Conservation (phyloP, 2,888 invertebrate genomes). For the Cinara cedri region DNA sequence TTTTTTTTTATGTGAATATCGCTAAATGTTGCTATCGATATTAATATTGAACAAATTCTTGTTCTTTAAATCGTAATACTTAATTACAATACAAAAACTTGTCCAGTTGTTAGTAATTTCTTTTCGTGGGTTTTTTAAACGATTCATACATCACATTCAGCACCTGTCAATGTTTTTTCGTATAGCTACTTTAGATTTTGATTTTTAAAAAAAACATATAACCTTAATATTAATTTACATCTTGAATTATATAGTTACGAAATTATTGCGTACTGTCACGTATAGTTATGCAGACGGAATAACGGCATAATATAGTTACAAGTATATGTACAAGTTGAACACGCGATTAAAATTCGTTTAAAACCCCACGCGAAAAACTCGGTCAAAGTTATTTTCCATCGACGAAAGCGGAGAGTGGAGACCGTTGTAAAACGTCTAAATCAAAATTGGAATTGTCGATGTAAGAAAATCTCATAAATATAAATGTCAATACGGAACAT, state of each 20-base stretch:
- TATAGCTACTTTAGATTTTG: neutral
- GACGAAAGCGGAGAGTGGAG: neutral
- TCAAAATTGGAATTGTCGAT: neutral
- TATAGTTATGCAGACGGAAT: neutral
- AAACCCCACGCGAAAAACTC: neutral
- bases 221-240: conserved; percentile 1
- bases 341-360: conserved; percentile 2
- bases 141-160: no score
- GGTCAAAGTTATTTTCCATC: neutral
- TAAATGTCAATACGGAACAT: neutral
- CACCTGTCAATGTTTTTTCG: conserved; percentile 13
- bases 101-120: neutral
- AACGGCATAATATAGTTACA: neutral
- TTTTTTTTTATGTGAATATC: no score
- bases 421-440: neutral
- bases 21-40: no score
- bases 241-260: conserved; percentile 15
- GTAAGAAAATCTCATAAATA: neutral
- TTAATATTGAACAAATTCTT: no score
- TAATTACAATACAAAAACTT: neutral
- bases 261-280: conserved; percentile 8
- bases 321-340: neutral
- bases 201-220: neutral
- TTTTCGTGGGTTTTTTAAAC: conserved; percentile 20
- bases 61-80: no score